Evolutionary conservation across 2,888 invertebrate genomes (phyloP), one percentile per base, ranked within the genome.

Genomic region (Pammene aurita): DNA sequence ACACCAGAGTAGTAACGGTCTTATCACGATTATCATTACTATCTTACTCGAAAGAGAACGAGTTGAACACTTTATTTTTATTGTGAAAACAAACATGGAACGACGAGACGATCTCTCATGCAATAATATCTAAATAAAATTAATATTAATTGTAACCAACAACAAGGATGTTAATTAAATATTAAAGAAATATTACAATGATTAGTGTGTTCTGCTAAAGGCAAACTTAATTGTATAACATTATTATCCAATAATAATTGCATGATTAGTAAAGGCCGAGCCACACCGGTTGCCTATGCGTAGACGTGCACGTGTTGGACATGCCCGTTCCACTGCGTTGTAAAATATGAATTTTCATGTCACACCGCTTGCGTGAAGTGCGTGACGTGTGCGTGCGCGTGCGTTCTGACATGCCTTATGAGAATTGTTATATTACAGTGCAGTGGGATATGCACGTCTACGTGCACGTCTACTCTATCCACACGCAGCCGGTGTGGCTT

Each of bases 21-120:
- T 26, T 4, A 26, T 26, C 26, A 4, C 26, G 2, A 26, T 26
- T 26, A 26, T 26, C 4, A 11, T 11, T 42, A 11, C 7, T 13
- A 58, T 11, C 52, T 58, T 7, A 7, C 16, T 13, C 60, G 66
- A 58, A 60, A 60, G 52, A 66, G 52, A 52, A 14, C 56, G 64
- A 65, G 10, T 58, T 58, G 42, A 34, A 34, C n/a, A 41, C 11
- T 16, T 18, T 50, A 18, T 11, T 42, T 38, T 38, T 7, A 38
- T 9, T 5, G 38, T 38, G 11, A 13, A 42, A 42, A 42, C 11
- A 42, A 13, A 42, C 11, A 11, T 42, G 42, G 7, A 16, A 7
- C 16, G 16, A 10, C 16, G 16, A 16, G 10, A 18, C 1, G 9
- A 48, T 11, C 9, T 7, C 16, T 48, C 6, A 10, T 10, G 10